Conservation (phyloP, 2,797 vertebrate genomes). For the Cephalopachus bancanus region DNA sequence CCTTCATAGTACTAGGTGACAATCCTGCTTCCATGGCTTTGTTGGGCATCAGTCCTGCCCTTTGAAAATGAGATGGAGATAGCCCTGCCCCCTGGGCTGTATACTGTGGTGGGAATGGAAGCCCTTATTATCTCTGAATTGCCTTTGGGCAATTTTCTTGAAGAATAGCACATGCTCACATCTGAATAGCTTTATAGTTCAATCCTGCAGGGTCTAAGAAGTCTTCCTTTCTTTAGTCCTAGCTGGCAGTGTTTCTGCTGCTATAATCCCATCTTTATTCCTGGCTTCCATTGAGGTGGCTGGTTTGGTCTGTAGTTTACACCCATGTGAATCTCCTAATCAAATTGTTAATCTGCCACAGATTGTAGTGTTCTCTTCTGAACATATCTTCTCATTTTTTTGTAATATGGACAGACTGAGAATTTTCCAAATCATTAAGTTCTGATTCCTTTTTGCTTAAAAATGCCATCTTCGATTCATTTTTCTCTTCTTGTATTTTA, state of each 20-base stretch:
- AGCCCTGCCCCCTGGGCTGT: no score
- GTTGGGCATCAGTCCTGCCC: not conserved
- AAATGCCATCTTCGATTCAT: not conserved
- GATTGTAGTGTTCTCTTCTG: not conserved
- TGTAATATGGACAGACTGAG: not conserved
- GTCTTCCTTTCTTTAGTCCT: not conserved
- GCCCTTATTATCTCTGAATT: not conserved
- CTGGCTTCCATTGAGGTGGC: not conserved
- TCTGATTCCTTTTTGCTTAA: not conserved
- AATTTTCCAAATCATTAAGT: not conserved
- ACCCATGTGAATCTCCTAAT: not conserved
- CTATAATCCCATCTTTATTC: not conserved
- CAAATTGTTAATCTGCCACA: not conserved
- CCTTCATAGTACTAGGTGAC: not conserved
- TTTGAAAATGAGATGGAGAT: not conserved
- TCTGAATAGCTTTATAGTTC: not conserved
- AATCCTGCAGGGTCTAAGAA: not conserved
- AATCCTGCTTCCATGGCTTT: not conserved
- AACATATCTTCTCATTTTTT: not conserved
- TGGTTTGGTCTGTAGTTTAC: not conserved
- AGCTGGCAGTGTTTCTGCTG: not conserved
- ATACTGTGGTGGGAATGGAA: not conserved
- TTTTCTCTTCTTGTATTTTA: not conserved
- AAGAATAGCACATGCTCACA: not conserved
- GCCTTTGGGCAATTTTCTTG: not conserved